phyloP scores from a whole-genome alignment of 2,797 vertebrate genomes.

The Poliocrania exsul region DNA sequence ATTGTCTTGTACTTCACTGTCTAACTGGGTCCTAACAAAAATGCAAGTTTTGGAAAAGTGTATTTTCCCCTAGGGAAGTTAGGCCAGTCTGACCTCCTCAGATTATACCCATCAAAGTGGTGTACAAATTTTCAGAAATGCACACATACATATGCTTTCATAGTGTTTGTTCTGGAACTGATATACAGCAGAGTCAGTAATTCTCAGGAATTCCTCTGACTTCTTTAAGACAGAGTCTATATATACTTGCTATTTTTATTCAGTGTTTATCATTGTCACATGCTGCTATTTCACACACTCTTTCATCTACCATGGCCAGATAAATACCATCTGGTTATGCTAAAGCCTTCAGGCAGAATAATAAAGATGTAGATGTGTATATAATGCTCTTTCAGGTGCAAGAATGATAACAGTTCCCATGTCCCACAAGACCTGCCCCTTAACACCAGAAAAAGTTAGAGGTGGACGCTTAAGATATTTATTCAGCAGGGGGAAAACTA shows the following conservation, averaged over 20 bases:
- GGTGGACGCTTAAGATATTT: neutral
- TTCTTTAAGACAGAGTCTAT: conserved; percentile 29
- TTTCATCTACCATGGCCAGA: conserved; percentile 41
- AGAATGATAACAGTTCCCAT: conserved; percentile 39
- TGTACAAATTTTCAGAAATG: conserved; percentile 23
- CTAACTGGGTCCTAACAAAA: neutral
- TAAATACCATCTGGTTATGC: conserved; percentile 56
- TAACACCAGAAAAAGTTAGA: neutral
- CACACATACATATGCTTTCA: neutral
- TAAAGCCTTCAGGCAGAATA: conserved; percentile 60
- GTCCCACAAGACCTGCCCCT: neutral
- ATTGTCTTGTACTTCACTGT: neutral
- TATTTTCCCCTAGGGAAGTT: neutral
- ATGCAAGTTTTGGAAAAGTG: neutral
- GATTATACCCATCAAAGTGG: conserved; percentile 22
- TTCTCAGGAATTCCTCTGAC: conserved; percentile 48
- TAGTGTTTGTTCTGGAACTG: conserved; percentile 55
- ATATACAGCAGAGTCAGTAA: conserved; percentile 38
- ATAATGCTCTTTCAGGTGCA: conserved; percentile 41
- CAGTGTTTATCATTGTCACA: conserved; percentile 66
- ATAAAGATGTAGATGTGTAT: conserved; percentile 38
- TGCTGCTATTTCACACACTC: conserved; percentile 52
- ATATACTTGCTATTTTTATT: conserved; percentile 61
- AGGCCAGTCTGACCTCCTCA: conserved; percentile 16
- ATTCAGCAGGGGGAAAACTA: neutral